Conservation (phyloP, 1,140 invertebrate species). For the Pteromalus puparum region DNA sequence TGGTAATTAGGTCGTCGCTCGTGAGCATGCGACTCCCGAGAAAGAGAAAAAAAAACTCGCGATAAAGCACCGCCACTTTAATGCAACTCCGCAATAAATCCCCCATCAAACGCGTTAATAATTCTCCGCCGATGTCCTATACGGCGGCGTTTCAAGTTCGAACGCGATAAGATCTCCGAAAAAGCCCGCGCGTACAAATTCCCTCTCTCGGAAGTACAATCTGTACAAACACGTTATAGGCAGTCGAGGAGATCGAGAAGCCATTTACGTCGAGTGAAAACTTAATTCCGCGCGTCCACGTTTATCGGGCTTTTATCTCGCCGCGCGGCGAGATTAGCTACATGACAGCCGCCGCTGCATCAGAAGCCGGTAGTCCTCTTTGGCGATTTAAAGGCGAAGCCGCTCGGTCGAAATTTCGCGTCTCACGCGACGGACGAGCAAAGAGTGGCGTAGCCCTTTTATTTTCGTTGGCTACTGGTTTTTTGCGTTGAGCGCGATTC, state of each 20-base stretch:
- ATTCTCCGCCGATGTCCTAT: slow-evolving; percentile 25
- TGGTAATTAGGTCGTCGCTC: not conserved
- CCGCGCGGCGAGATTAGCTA: slow-evolving; percentile 40
- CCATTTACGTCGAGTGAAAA: slow-evolving; percentile 22
- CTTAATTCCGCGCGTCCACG: slow-evolving; percentile 33
- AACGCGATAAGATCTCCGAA: slow-evolving; percentile 36
- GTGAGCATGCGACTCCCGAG: not conserved
- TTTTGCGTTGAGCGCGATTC: not conserved
- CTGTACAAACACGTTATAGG: not conserved
- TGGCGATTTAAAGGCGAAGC: slow-evolving; percentile 9
- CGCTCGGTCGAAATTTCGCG: slow-evolving; percentile 8
- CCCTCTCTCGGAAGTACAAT: not conserved
- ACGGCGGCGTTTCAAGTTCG: not conserved
- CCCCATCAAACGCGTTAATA: slow-evolving; percentile 22
- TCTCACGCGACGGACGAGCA: slow-evolving; percentile 16
- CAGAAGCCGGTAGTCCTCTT: not conserved
- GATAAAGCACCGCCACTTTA: not conserved
- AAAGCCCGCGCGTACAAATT: slow-evolving; percentile 4
- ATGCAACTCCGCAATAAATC: not conserved
- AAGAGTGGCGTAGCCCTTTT: not conserved
- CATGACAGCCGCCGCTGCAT: slow-evolving; percentile 32
- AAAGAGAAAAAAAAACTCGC: no score
- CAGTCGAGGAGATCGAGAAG: not conserved
- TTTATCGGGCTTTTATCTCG: slow-evolving; percentile 44
- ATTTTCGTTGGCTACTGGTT: no score